Percentiles rank a stretch among this genome's conserved stretches.
phyloP scores from a whole-genome alignment of 2,888 invertebrate genomes.

The Ichneumoninae sp. region DNA sequence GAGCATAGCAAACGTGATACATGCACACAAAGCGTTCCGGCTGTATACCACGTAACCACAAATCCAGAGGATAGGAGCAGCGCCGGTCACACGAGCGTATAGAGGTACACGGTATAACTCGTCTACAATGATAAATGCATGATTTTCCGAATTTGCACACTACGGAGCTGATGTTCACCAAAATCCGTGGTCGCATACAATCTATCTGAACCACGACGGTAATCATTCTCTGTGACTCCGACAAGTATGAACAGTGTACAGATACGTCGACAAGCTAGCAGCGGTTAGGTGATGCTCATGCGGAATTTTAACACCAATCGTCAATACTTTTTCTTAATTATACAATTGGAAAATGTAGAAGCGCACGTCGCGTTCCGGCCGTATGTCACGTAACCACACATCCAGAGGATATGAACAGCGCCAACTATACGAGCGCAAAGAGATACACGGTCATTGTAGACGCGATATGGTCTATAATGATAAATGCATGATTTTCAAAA shows the following conservation, averaged over 20 bases:
- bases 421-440: not conserved
- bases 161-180: conserved; percentile 9
- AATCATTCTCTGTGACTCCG: conserved; percentile 24
- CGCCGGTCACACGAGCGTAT: not conserved
- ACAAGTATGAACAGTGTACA: not conserved
- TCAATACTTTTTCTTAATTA: not conserved
- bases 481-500: conserved; percentile 46
- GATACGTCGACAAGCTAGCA: too few species aligned
- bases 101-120: conserved; percentile 1
- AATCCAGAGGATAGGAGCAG: conserved; percentile 24
- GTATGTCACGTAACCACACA: conserved; percentile 47
- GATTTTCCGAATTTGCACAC: conserved; percentile 30
- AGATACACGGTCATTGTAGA: not conserved
- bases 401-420: conserved; percentile 19
- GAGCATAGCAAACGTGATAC: conserved; percentile 69
- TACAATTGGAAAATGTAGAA: not conserved
- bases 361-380: conserved; percentile 41
- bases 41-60: conserved; percentile 49
- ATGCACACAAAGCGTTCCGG: conserved; percentile 40
- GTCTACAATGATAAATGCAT: conserved; percentile 46
- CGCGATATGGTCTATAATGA: conserved; percentile 34
- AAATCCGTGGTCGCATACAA: conserved; percentile 15
- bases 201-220: conserved; percentile 25
- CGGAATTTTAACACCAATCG: not conserved
- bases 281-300: not conserved